These are phyloP conservation scores for Echinometra lucunter DNA, from an alignment of 53 echinoderm and acorn worm species.

Conservation along the genomic window DNA sequence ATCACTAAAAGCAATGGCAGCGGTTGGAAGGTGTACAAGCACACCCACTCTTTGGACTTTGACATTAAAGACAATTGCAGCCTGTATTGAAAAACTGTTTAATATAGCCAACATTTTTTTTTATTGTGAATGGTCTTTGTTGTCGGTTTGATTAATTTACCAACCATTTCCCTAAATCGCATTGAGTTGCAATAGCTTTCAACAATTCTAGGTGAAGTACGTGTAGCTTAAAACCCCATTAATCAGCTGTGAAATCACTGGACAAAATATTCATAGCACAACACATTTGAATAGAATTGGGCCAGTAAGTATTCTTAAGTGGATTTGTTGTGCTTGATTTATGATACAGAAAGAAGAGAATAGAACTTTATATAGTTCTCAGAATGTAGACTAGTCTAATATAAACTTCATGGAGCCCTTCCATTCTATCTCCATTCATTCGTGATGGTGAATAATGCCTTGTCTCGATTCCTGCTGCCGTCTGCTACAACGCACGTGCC, in stretches of 20 bases:
- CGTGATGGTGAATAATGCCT: slow-evolving; percentile 38
- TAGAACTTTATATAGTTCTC: neutral
- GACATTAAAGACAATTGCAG: too few relatives aligned
- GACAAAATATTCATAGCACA: neutral
- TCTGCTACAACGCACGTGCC: slow-evolving; percentile 31
- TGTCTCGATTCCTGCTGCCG: neutral
- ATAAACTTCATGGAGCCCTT: neutral
- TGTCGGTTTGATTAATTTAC: neutral
- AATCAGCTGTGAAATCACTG: neutral
- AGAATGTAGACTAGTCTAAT: slow-evolving; percentile 6
- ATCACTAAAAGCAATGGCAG: too few relatives aligned
- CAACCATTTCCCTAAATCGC: neutral
- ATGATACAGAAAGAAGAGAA: neutral
- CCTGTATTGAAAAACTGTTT: neutral
- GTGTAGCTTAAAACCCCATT: too few relatives aligned
- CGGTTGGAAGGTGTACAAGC: too few relatives aligned
- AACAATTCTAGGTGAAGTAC: neutral
- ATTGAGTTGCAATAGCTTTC: neutral
- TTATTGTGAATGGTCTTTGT: neutral
- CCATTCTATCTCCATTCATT: neutral
- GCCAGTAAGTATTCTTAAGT: neutral
- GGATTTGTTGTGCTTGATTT: neutral
- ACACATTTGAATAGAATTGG: neutral
- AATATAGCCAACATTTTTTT: neutral
- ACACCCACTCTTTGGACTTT: too few relatives aligned